phyloP scores from a whole-genome alignment of 1,140 invertebrate species.

The Oscheius sp. region DNA sequence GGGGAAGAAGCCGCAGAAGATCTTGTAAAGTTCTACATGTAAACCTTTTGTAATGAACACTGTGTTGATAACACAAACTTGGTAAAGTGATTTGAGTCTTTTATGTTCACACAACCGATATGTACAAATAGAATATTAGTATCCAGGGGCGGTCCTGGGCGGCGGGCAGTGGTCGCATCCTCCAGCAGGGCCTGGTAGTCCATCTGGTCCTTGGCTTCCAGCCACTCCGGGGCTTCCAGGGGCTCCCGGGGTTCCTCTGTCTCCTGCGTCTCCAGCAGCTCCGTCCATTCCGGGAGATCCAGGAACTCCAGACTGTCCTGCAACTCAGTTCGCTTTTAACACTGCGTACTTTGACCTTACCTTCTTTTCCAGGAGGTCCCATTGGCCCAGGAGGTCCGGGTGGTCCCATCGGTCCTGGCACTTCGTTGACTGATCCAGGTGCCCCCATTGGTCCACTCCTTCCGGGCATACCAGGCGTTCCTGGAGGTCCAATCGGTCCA shows the following conservation, averaged over 20 bases:
- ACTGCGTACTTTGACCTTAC: not conserved
- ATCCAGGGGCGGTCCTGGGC: constrained; percentile 40
- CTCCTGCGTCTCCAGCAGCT: constrained; percentile 29
- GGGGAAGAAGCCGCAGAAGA: not conserved
- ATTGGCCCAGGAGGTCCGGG: constrained; percentile 29
- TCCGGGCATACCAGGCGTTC: constrained; percentile 23
- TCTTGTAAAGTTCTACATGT: constrained; percentile 4
- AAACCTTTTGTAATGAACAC: too few relatives aligned
- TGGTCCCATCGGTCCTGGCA: constrained; percentile 17
- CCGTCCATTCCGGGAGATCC: constrained; percentile 19
- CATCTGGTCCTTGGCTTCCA: constrained; percentile 27
- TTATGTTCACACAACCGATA: too few relatives aligned
- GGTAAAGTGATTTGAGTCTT: too few relatives aligned
- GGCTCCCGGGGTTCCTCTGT: constrained; percentile 31
- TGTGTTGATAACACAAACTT: too few relatives aligned
- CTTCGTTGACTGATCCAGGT: constrained; percentile 21
- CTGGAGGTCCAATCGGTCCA: constrained; percentile 30
- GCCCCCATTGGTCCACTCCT: constrained; percentile 17
- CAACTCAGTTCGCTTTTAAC: not conserved
- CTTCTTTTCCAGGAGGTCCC: constrained; percentile 19
- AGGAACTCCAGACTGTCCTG: constrained; percentile 17
- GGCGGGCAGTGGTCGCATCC: constrained; percentile 42
- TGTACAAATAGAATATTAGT: constrained; percentile 14
- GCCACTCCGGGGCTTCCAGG: constrained; percentile 22
- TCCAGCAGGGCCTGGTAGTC: constrained; percentile 30